Conservation (phyloP, 2,888 invertebrate genomes). For the Desoria tigrina region DNA sequence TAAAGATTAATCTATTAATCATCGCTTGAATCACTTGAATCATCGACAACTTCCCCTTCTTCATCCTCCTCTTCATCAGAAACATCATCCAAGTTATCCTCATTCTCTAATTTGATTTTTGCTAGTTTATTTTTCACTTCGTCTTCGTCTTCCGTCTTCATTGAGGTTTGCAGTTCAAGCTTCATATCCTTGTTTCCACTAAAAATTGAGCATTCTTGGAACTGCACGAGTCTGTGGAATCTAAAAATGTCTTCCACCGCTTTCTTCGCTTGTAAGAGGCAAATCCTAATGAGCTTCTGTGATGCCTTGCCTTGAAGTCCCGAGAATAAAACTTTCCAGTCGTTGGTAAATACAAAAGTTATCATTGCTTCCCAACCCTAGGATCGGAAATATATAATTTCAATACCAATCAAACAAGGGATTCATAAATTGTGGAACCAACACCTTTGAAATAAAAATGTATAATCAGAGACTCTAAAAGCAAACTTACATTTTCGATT, state of each 20-base stretch:
- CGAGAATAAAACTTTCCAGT: constrained; percentile 23
- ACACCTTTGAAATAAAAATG: constrained; percentile 10
- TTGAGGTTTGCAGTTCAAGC: no score
- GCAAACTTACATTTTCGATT: constrained; percentile 25
- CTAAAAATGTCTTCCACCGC: constrained; percentile 31
- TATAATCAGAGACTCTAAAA: constrained; percentile 3
- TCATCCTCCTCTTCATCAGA: constrained; percentile 16
- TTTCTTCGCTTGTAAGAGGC: constrained; percentile 24
- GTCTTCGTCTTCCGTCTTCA: background rate
- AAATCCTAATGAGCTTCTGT: constrained; percentile 14
- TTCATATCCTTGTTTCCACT: no score
- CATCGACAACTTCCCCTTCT: background rate
- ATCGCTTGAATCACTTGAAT: no score
- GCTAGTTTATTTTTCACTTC: constrained; percentile 13
- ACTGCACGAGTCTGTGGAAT: constrained; percentile 21
- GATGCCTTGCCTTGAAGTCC: constrained; percentile 25
- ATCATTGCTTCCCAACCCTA: constrained; percentile 22
- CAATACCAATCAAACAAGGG: background rate
- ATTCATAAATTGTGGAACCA: background rate
- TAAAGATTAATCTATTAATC: no score
- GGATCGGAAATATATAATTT: no score
- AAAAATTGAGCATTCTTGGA: background rate
- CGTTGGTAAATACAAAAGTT: constrained; percentile 33
- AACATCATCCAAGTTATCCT: constrained; percentile 13
- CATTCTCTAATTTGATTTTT: constrained; percentile 6